Percentiles rank a stretch among this genome's conserved stretches.
Evolutionary conservation across 2,888 invertebrate species (phyloP).

Genomic region (Drosophila tripunctata): DNA sequence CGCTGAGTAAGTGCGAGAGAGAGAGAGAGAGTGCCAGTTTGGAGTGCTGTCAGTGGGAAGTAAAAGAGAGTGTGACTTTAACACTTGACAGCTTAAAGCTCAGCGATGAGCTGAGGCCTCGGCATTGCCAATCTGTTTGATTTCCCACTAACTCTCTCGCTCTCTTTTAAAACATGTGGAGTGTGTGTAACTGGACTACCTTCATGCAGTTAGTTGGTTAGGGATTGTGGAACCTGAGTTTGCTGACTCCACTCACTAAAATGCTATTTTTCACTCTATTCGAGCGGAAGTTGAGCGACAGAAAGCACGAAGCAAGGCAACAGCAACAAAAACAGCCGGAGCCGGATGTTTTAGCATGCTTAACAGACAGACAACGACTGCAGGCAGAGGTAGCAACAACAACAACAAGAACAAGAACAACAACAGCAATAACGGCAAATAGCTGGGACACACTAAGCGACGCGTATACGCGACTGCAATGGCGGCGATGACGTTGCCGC

Average conservation of each 20-base stretch:
- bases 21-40: neutral
- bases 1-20: neutral
- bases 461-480: slow-evolving; percentile 28
- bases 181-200: slow-evolving; percentile 32
- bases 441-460: slow-evolving; percentile 26
- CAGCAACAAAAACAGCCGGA: slow-evolving; percentile 37
- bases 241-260: slow-evolving; percentile 61
- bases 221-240: slow-evolving; percentile 27
- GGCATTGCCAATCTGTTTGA: slow-evolving; percentile 52
- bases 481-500: slow-evolving; percentile 45
- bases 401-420: slow-evolving; percentile 8
- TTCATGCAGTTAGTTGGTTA: slow-evolving; percentile 2
- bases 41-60: neutral
- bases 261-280: slow-evolving; percentile 76
- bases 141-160: neutral
- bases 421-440: slow-evolving; percentile 25
- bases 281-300: slow-evolving; percentile 75
- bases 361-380: slow-evolving; percentile 53
- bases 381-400: slow-evolving; percentile 19
- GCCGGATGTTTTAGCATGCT: slow-evolving; percentile 72
- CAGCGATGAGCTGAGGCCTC: slow-evolving; percentile 24
- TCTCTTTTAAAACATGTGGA: neutral
- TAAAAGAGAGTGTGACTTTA: slow-evolving; percentile 23
- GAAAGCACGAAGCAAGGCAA: slow-evolving; percentile 42
- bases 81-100: slow-evolving; percentile 30